Evolutionary conservation across 2,113 vertebrate species (phyloP), one percentile per base, ranked within the genome.

Genomic region (Otis tarda): DNA sequence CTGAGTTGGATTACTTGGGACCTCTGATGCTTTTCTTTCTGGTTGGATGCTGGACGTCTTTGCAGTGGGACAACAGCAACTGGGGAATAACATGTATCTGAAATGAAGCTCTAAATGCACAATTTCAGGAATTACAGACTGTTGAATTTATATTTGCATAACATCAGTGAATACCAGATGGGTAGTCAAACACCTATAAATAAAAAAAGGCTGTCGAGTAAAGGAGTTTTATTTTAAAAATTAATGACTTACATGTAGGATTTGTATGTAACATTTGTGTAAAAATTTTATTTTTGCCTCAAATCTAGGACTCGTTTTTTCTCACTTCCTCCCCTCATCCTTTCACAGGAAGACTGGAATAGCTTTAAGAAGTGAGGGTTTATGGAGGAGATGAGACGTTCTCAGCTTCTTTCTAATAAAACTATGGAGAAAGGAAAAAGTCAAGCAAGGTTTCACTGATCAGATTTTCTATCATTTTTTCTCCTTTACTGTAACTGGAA

Each of bases 241-340:
- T 77, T 59, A 93, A 77, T 83, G 15, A 63, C 43, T 86, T 88
- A 9, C 18, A 22, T 63, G n/a, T 50, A 59, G 24, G n/a, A 74
- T 90, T 93, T 94, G 92, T 92, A 93, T 86, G 67, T 90, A 80
- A 93, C 61, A 74, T 83, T 93, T 93, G 65, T 80, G 63, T 89
- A 61, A 78, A 77, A 74, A 78, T 59, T 23, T 91, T 90, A 70
- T 90, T 95, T 96, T 90, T 93, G 76, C 43, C 31, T 97, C 47
- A 90, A 89, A 94, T 89, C 86, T 90, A 83, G 93, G 95, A 33
- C 94, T 94, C 74, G 67, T 0, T 23, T 86, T 92, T 96, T 97
- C 91, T 96, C 92, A 96, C 93, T 94, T 91, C 77, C 69, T 91
- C 53, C 81, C 59, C 79, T 87, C 50, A 53, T 90, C 60, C 71